Evolutionary conservation across 2,113 vertebrate species (phyloP), one percentile per base, ranked within the genome.

Genomic region (Notarius quadriscutis): DNA sequence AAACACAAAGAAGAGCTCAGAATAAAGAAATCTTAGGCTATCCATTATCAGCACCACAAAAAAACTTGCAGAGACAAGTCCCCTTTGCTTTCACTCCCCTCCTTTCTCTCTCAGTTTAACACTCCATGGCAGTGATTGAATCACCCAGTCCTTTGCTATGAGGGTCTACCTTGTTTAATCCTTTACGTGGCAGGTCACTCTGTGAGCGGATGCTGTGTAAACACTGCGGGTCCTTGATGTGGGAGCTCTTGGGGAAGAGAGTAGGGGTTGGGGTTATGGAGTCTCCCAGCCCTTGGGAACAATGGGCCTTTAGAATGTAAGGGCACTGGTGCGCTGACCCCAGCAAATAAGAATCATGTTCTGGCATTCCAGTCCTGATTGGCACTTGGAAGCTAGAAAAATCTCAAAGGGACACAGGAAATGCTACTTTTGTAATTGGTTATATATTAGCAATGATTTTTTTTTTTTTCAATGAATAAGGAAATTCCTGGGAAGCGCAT

Each of bases 281-380:
- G 93, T 94, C 93, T 93, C 89, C 88, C 92, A 92, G 91, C 92
- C 94, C 93, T 93, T 93, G 94, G 94, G 95, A 96, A 96, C 95
- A 95, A 95, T 95, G 94, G 92, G 88, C 91, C 94, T 95, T 95
- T 94, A 94, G 94, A 95, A 94, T 95, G 94, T 90, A 92, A 94
- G 95, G 95, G 94, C 93, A 94, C 93, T 93, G 91, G 94, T 93
- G 94, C 94, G 83, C 90, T 96, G 95, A 96, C 95, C 95, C 95
- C 93, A 92, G 93, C 93, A 95, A 95, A 96, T 96, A 94, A 94
- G 94, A 95, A 94, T 94, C 94, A 95, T 94, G 95, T 95, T 95
- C 95, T 95, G 93, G 92, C 94, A 95, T 96, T 96, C 95, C 95
- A 91, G 91, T 88, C 92, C 93, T 95, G 94, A 95, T 95, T 95